Conservation (phyloP, 2,797 vertebrate species). For the Catostomus latipinnis region DNA sequence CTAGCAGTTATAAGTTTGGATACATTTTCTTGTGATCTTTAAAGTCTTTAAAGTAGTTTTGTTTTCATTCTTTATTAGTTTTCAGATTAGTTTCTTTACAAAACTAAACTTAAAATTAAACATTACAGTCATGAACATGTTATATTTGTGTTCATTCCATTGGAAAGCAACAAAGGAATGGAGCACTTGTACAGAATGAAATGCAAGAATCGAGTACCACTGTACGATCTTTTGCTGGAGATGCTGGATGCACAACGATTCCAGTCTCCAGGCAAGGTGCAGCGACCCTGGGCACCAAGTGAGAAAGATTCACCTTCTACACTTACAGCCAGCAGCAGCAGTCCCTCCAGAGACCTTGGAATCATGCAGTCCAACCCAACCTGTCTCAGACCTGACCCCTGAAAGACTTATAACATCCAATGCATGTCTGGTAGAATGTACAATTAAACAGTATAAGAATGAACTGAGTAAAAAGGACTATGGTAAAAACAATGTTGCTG, state of each 20-base stretch:
- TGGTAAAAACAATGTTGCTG: neutral
- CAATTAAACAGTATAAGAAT: neutral
- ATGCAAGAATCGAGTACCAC: slow-evolving; percentile 95
- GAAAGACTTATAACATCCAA: slow-evolving; percentile 63
- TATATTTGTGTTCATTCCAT: neutral
- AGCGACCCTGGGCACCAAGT: slow-evolving; percentile 52
- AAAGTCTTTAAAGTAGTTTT: no score
- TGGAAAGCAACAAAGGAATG: slow-evolving; percentile 96
- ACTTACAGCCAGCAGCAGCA: slow-evolving; percentile 36
- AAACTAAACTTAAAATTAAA: no score
- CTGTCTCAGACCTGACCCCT: slow-evolving; percentile 38
- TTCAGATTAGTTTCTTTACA: no score
- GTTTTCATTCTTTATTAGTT: no score
- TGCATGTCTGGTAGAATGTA: slow-evolving; percentile 30
- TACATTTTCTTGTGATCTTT: no score
- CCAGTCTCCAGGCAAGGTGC: slow-evolving; percentile 71
- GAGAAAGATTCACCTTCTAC: slow-evolving; percentile 53
- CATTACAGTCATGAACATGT: no score
- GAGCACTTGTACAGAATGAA: slow-evolving; percentile 98
- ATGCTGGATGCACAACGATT: slow-evolving; percentile 95
- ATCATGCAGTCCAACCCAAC: slow-evolving; percentile 37
- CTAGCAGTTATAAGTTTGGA: no score
- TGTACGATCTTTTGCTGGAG: slow-evolving; percentile 95
- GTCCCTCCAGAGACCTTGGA: slow-evolving; percentile 34
- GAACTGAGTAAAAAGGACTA: neutral